Base-by-base conservation (phyloP, 1,140 invertebrate species). In the Drosophila yakuba region DNA sequence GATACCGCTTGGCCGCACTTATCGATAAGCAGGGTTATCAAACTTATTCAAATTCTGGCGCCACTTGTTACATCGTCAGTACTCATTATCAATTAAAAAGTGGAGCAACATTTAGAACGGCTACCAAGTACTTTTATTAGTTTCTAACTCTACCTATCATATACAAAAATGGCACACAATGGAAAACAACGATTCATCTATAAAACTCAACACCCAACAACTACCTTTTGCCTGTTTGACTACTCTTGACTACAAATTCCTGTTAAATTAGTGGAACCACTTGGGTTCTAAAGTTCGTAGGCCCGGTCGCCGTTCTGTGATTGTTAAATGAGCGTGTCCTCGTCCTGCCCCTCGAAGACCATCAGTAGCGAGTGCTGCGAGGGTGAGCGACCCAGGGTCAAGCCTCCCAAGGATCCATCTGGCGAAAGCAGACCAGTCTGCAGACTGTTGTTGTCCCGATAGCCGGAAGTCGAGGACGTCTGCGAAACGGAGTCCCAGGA, bases 401-500 rank as follows among this genome's bases (percentile, higher is more conserved):
- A 61, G 0, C 93, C 85, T 17, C 88, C 89, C 10, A 93, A 44
- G 0, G 91, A 92, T 8, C 92, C 89, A 64, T 92, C 92, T 12
- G 95, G 95, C 50, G 94, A 95, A 61, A 94, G 94, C 57, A 92
- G 91, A 43, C 92, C 91, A 50, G 80, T 93, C 81, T 94, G 94
- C 47, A 94, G 92, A 78, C 94, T 94, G 83, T 94, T 94, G 80
- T 94, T 94, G 73, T 94, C 94, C 17, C 95, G 94, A 91, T 97
- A 97, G 44, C 96, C 96, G 0, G 96, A 97, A 3, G 96, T 97
- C 54, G 96, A 97, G 0, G 96, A 96, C 0, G 96, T 96, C 35
- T 94, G 94, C 54, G 94, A 95, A 67, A 97, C 96, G 75, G 96
- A 96, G 85, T 97, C 96, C 94, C 95, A 97, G 0, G 96, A 96